Base-by-base conservation (phyloP, 2,797 vertebrate genomes). In the Diglossa cyanea region DNA sequence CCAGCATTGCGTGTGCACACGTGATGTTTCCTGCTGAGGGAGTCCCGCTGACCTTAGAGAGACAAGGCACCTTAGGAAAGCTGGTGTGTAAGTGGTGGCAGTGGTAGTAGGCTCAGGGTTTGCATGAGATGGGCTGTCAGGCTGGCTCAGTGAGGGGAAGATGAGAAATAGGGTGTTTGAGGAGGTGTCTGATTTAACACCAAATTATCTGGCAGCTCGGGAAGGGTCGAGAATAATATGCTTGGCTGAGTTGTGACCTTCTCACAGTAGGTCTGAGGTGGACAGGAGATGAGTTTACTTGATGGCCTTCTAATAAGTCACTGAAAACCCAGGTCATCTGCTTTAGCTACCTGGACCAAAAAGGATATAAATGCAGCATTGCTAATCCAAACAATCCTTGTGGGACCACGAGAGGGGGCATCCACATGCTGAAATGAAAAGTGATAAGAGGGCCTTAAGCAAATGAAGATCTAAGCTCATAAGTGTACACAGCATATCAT, bases 171-270 rank as follows among this genome's bases (percentile, higher is more conserved):
- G 30, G 26, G 7, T 55, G 19, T 66, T 33, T 78, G 51, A 68
- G 68, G 45, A 85, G 77, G 4, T n/a, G 7, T 33, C 61, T 74
- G 35, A 28, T 83, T 68, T 65, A 75, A 74, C 33, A 11, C n/a
- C 0, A 0, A 47, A 58, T 91, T n/a, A 17, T 57, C 45, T 57
- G 39, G 54, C 44, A 91, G 47, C 28, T 89, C 7, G 2, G 20
- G 31, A 62, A 66, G 37, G 62, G 48, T 70, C 0, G 0, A 55
- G 37, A 54, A 37, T 72, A 72, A 86, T 48, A 24, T 35, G 31
- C 74, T 88, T 75, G 79, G 28, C 39, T 95, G 70, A 51, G 31
- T 88, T 68, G 44, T 84, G 79, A 84, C 87, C 48, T 84, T 47
- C 25, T 91, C 0, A 1, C 45, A 81, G 24, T 39, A 63, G 58